These are phyloP conservation scores for Zosterops japonicus DNA, from an alignment of 2,113 vertebrate genomes.

Conservation along the genomic window DNA sequence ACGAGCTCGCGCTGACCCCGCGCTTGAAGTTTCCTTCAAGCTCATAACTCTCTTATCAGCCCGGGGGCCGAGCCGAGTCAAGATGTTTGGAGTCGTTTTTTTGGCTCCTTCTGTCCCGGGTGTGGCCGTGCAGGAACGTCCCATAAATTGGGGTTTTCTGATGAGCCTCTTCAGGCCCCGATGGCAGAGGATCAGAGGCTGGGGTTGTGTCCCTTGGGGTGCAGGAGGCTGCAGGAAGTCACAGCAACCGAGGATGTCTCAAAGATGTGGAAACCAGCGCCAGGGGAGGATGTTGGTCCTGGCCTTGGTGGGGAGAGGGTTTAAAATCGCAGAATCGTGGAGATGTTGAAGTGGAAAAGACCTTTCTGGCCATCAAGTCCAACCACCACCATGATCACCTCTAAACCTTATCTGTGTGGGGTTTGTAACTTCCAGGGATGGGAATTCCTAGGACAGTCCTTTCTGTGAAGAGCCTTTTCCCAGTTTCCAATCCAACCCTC, in stretches of 20 bases:
- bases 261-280: neutral
- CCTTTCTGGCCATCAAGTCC: neutral
- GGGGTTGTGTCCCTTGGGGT: neutral
- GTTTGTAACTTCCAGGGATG: neutral
- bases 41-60: constrained; percentile 18
- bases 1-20: constrained; percentile 17
- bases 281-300: neutral
- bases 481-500: no score
- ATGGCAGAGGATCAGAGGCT: neutral
- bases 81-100: neutral
- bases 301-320: no score
- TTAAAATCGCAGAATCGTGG: neutral
- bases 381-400: accelerated
- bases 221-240: neutral
- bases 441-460: neutral
- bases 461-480: neutral
- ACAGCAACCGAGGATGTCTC: neutral
- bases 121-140: no score
- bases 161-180: neutral
- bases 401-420: accelerated
- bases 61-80: neutral
- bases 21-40: neutral
- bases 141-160: accelerated
- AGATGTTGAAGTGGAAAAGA: neutral
- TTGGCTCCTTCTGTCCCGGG: neutral